Evolutionary conservation across 2,113 vertebrate genomes (phyloP).

Genomic region (Anarrhichthys ocellatus): DNA sequence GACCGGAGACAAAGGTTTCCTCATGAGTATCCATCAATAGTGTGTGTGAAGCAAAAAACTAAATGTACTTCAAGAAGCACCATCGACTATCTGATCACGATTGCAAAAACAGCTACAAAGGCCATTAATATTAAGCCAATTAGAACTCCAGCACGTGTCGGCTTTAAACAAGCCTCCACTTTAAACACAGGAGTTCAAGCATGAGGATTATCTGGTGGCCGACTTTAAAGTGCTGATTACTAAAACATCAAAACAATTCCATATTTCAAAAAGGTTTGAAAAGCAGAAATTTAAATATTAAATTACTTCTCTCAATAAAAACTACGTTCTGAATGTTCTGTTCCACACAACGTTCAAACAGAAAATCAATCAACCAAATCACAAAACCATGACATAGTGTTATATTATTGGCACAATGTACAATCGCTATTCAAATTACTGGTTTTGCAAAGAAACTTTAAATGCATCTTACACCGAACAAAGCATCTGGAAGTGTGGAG

Average conservation of each 20-base stretch:
- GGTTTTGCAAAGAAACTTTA: not conserved
- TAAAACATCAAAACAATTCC: not conserved
- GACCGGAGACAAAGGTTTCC: not conserved
- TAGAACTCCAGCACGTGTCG: not conserved
- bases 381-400: not conserved
- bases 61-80: not conserved
- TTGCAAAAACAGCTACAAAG: not conserved
- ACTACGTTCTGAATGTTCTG: not conserved
- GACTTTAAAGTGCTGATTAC: not conserved
- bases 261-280: not conserved
- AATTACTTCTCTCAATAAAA: not conserved
- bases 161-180: not conserved
- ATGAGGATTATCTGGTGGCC: not conserved
- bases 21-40: not conserved
- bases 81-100: not conserved
- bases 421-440: not conserved
- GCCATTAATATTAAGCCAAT: not conserved
- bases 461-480: not conserved
- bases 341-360: not conserved
- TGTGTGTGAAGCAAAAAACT: not conserved
- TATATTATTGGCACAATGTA: not conserved
- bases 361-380: not conserved
- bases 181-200: not conserved
- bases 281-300: too few relatives aligned
- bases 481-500: not conserved